Base-by-base conservation (phyloP, 2,797 vertebrate genomes). In the Enteromius thamalakanensis region DNA sequence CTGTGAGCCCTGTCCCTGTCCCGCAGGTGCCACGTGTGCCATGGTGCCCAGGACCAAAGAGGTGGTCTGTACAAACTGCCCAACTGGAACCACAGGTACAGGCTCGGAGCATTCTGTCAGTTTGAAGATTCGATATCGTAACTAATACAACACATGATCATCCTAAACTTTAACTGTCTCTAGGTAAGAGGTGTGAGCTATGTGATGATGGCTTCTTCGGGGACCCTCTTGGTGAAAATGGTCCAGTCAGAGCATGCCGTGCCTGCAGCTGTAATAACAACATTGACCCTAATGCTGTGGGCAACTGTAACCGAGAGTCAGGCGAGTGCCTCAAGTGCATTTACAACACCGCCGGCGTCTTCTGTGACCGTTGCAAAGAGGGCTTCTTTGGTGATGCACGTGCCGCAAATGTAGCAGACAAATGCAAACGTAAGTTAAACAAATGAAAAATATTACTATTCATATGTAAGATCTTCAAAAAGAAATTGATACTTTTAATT, bases 121-220 rank as follows among this genome's bases (percentile, higher is more conserved):
- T 60, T 58, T 45, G 32, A 17, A 71, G 69, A 14, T 49, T 65
- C 32, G 3, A 32, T 47, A 2, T 34, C 12, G 26, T 21, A 34
- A 72, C 49, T 26, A 10, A 23, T 69, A 29, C 45, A 10, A 29
- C 1, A 15, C 6, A 29, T 71, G 19, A 45, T 72, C 11, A 21
- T 21, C 2, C 60, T 4, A 14, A 34, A 60, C 14, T 37, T 1
- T 67, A 81, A 40, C 4, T 15, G 6, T 75, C n/a, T 9, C 3
- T 90, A 99, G 98, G 98, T 26, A 99, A 97, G 81, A 93, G 96
- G 55, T 99, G 98, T 0, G 98, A 99, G 91, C 94, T 99, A 60
- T 99, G 98, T 47, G 98, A 99, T 0, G 98, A 99, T 0, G 97
- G 97, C 1, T 98, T 97, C 91, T 99, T 99, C 0, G 98, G 98